phyloP scores from a whole-genome alignment of 2,888 invertebrate genomes.

The Stenoptilia bipunctidactyla region DNA sequence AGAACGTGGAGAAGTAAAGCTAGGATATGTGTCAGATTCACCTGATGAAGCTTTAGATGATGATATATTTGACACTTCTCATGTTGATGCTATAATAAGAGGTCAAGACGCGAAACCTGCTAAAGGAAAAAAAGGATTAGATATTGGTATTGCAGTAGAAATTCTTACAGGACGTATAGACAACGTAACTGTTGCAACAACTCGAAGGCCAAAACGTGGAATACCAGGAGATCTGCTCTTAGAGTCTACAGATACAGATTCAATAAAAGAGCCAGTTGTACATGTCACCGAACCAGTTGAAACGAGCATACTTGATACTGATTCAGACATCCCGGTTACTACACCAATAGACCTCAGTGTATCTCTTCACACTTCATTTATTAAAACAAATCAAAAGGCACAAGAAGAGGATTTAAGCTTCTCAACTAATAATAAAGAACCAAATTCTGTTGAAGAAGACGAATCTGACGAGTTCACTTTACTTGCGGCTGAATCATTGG shows the following conservation, averaged over 20 bases:
- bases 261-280: constrained; percentile 28
- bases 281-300: constrained; percentile 73
- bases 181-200: constrained; percentile 75
- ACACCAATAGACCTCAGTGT: constrained; percentile 80
- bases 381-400: constrained; percentile 49
- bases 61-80: constrained; percentile 90
- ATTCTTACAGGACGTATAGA: constrained; percentile 88
- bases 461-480: constrained; percentile 84
- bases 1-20: constrained; percentile 86
- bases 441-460: constrained; percentile 26
- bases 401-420: constrained; percentile 19
- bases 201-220: constrained; percentile 68
- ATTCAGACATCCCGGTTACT: constrained; percentile 76
- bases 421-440: background rate
- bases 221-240: constrained; percentile 79
- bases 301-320: constrained; percentile 81
- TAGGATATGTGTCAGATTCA: constrained; percentile 89
- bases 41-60: constrained; percentile 75
- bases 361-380: constrained; percentile 69
- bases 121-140: constrained; percentile 82
- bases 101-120: constrained; percentile 77
- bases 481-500: constrained; percentile 82
- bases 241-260: constrained; percentile 66
- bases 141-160: constrained; percentile 88
- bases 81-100: constrained; percentile 86